Base-by-base conservation (phyloP, 2,113 vertebrate species). In the Brachyhypopomus gauderio region DNA sequence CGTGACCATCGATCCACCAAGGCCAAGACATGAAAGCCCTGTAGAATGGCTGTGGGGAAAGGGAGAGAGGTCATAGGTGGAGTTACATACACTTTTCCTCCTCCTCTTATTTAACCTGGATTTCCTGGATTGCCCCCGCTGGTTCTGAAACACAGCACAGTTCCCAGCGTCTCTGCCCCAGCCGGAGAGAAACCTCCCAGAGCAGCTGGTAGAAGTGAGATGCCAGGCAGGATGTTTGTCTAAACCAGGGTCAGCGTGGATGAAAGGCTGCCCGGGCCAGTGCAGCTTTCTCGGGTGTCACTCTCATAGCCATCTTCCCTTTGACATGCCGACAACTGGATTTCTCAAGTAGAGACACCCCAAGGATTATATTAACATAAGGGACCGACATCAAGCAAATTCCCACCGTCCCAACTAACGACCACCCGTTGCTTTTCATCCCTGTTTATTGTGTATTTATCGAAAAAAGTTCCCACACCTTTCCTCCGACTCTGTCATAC, bases 171-270 rank as follows among this genome's bases (percentile, higher is more conserved):
- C 66, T 81, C 52, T 36, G 63, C 77, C 81, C 23, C 41, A 25
- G 48, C 5, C 6, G 56, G 75, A 52, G 77, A 86, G 69, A 77
- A 82, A 86, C 87, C 88, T 90, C 87, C 79, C 80, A 58, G 72
- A 70, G 81, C 88, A 87, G 84, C 84, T 88, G 87, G 76, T 72
- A 77, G 86, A 88, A 84, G 55, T 22, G 67, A n/a, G 80, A 82
- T 58, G 78, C 84, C 90, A 89, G 87, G 78, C 84, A 85, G 70
- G 89, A 88, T 91, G 88, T 90, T 92, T 91, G 86, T 80, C 86
- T 84, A 87, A 81, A 85, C 73, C 77, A 82, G 88, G 86, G 87
- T 89, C 86, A 89, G 75, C 85, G 82, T 60, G 79, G 85, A 90
- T 87, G 74, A 87, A 90, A 85, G n/a, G 52, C 45, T 52, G 45